Conservation (phyloP, 2,888 invertebrate genomes). For the Eilema depressum region DNA sequence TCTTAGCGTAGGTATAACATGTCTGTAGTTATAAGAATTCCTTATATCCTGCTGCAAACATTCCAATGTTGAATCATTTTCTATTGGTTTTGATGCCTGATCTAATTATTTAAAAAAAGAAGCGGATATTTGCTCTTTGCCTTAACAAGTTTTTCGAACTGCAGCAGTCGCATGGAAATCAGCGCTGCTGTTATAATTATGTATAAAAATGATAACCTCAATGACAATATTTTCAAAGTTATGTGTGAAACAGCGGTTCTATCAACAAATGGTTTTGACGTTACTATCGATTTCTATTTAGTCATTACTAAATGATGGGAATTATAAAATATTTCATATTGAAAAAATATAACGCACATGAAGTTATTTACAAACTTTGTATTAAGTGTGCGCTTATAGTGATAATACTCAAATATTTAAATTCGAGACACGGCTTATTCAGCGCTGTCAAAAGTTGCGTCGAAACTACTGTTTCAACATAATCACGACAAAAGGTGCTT, state of each 20-base stretch:
- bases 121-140: neutral
- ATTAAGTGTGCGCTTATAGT: conserved; percentile 9
- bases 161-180: neutral
- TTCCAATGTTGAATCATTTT: conserved; percentile 34
- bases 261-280: neutral
- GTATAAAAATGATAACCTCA: neutral
- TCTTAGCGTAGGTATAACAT: conserved; percentile 33
- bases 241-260: neutral
- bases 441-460: conserved; percentile 24
- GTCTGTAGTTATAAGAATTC: conserved; percentile 21
- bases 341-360: neutral
- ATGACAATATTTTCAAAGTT: neutral
- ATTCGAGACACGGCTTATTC: conserved; percentile 27
- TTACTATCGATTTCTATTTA: neutral
- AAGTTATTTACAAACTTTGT: neutral
- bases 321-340: conserved; percentile 2
- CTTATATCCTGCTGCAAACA: conserved; percentile 27
- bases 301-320: neutral
- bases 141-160: neutral
- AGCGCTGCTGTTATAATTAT: neutral
- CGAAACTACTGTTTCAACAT: conserved; percentile 28
- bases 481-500: conserved; percentile 52
- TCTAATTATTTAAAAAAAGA: neutral
- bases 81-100: conserved; percentile 9
- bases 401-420: conserved; percentile 9